Percentiles rank a stretch among this genome's conserved stretches.
These are phyloP conservation scores for Paradoxurus hermaphroditus DNA, from an alignment of 2,113 vertebrate species.

Conservation along the genomic window DNA sequence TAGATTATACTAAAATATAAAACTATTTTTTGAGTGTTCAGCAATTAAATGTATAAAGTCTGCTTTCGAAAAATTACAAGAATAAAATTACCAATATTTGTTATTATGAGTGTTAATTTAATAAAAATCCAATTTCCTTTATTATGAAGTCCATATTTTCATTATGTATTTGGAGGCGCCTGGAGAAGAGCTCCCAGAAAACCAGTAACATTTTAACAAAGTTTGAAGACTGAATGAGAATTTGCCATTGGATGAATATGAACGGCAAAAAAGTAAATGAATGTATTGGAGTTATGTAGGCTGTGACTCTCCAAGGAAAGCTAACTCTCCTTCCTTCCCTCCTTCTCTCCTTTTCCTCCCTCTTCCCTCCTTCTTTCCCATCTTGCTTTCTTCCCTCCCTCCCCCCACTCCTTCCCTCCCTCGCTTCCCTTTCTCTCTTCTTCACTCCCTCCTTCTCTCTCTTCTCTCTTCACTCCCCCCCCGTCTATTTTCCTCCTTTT, in stretches of 20 bases:
- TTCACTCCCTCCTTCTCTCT: fast-evolving
- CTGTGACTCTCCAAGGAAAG: neutral
- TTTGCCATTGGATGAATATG: neutral
- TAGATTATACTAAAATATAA: neutral
- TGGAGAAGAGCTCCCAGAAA: neutral
- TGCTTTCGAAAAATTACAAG: neutral
- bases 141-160: neutral
- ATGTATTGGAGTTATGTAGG: neutral
- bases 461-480: too few relatives aligned
- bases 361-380: too few relatives aligned
- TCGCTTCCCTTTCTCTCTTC: fast-evolving
- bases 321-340: fast-evolving
- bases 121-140: neutral
- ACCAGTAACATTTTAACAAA: neutral
- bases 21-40: neutral
- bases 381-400: fast-evolving
- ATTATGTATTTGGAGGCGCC: neutral
- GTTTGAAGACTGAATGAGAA: neutral
- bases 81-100: neutral
- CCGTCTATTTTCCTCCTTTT: fast-evolving
- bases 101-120: neutral
- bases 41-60: neutral
- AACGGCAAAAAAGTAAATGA: neutral
- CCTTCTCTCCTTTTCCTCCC: fast-evolving
- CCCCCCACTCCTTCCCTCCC: neutral